Conservation (phyloP, 2,113 vertebrate genomes). For the Phycodurus eques region DNA sequence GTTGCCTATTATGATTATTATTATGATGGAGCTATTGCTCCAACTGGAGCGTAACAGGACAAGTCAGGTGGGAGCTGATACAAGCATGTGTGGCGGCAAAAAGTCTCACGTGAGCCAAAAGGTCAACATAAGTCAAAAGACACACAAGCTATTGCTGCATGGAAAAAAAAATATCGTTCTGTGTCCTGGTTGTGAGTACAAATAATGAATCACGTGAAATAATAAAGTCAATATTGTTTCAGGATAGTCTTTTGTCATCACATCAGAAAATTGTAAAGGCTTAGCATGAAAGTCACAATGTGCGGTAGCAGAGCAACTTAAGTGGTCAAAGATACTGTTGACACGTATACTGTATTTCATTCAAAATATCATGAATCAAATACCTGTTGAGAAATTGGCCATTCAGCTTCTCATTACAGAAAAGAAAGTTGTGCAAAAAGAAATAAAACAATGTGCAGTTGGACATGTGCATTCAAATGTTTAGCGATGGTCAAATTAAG, state of each 20-base stretch:
- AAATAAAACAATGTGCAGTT: too few species aligned
- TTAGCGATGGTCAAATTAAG: too few species aligned
- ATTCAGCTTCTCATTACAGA: not conserved
- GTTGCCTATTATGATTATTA: not conserved
- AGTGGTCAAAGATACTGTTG: not conserved
- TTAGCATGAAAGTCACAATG: not conserved
- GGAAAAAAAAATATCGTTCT: too few species aligned
- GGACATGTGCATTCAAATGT: too few species aligned
- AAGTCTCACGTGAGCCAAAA: not conserved
- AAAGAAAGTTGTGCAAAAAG: not conserved
- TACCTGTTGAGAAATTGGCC: not conserved
- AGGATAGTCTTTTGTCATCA: not conserved
- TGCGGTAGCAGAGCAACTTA: not conserved
- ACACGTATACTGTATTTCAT: not conserved
- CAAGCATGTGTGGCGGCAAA: not conserved
- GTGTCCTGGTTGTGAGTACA: slow-evolving; percentile 11
- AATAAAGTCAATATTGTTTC: not conserved
- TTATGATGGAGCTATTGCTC: not conserved
- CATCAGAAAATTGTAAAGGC: not conserved
- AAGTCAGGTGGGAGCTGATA: slow-evolving; percentile 10
- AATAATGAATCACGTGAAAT: slow-evolving; percentile 16
- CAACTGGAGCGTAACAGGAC: not conserved
- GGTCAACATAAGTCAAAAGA: slow-evolving; percentile 8
- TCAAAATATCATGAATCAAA: not conserved
- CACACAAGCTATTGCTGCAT: not conserved